A percentile compares a stretch with the other conserved stretches of the same genome.
Conservation (phyloP, 2,113 vertebrate genomes). For the Carollia perspicillata region DNA sequence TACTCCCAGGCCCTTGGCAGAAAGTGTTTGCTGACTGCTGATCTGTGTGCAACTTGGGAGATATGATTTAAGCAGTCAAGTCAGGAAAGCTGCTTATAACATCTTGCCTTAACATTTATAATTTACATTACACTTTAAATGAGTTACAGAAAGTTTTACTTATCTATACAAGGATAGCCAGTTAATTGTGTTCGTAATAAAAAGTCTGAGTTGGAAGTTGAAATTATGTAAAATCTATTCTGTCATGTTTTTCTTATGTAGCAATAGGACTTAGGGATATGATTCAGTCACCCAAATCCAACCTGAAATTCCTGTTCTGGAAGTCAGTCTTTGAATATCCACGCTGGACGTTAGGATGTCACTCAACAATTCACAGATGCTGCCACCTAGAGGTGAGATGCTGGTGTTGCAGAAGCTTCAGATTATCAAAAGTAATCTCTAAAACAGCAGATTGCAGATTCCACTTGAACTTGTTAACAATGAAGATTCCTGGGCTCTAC, state of each 20-base stretch:
- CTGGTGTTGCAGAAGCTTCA: neutral
- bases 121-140: neutral
- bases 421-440: neutral
- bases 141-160: neutral
- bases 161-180: neutral
- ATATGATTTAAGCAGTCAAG: neutral
- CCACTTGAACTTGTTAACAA: neutral
- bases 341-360: neutral
- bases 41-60: neutral
- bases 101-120: neutral
- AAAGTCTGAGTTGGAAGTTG: neutral
- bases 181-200: neutral
- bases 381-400: conserved; percentile 1
- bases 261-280: neutral
- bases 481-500: neutral
- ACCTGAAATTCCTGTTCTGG: neutral
- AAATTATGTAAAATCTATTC: neutral
- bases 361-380: neutral
- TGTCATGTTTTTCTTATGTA: neutral
- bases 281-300: neutral
- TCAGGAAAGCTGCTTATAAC: neutral
- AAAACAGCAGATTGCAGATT: neutral
- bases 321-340: neutral
- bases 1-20: neutral
- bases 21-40: neutral